Base-by-base conservation (phyloP, 2,888 invertebrate genomes). In the Dendrolimus pini region DNA sequence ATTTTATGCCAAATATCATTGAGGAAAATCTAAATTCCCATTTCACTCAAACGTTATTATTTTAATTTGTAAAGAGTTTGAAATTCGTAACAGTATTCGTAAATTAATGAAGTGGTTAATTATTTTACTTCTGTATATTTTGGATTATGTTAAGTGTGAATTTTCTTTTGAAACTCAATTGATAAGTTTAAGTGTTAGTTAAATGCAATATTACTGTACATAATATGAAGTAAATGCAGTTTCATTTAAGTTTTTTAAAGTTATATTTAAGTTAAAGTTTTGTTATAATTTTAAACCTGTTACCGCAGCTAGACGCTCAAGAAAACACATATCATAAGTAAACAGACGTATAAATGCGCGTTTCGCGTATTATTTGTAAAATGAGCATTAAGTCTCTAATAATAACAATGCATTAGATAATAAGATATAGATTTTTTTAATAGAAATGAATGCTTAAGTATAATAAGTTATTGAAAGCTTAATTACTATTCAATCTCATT, bases 291-390 rank as follows among this genome's bases (percentile, higher is more conserved):
- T 78, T 73, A 74, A 80, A 65, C 78, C 72, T 77, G 83, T 87
- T 86, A 88, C 85, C 85, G 76, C 75, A 75, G 80, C 82, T 82
- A 62, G 70, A 81, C 77, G 89, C 89, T 89, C 88, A 89, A 88
- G 77, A 79, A 79, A 69, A 77, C 74, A 87, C 88, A 89, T 89
- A 88, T 87, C 86, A 80, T 79, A 68, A 65, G 61, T 69, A 72
- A 70, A 72, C 66, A 65, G 65, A 60, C 58, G 60, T 58, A 57
- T 59, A 56, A 59, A 66, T 70, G 60, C 62, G 66, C 6, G 12
- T 9, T 47, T 9, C 47, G 47, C 47, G 12, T 47, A 10, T 47
- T 47, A 47, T 10, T 47, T 47, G 12, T 47, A 12, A 47, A 9
- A 47, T 47, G 9, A 47, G 9, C 12, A 47, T 47, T 47, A 7